Conservation (phyloP, 1,140 invertebrate genomes). For the Sitophilus oryzae region DNA sequence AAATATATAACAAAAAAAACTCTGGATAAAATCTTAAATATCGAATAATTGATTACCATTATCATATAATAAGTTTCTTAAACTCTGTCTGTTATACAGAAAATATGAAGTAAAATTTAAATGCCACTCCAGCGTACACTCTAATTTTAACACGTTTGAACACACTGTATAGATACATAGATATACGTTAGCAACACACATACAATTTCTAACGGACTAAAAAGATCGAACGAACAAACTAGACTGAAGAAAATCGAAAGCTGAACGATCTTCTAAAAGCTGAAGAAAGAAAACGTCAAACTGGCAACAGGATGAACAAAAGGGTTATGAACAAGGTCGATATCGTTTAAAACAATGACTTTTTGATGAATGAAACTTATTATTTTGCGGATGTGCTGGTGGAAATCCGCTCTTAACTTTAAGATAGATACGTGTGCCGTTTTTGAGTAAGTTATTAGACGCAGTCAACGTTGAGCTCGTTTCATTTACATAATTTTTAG, state of each 20-base stretch:
- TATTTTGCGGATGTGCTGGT: slow-evolving; percentile 7
- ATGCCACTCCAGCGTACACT: no score
- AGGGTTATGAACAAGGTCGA: slow-evolving; percentile 35
- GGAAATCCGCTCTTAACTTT: neutral
- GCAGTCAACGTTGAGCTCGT: no score
- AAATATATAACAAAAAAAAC: no score
- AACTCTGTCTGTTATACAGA: no score
- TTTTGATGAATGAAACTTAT: slow-evolving; percentile 11
- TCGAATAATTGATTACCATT: no score
- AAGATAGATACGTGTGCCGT: neutral
- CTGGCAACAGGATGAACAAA: slow-evolving; percentile 39
- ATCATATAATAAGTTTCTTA: no score
- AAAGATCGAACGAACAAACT: neutral
- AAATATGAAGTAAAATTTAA: no score
- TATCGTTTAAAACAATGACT: slow-evolving; percentile 13
- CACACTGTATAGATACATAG: neutral
- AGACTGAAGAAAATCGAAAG: slow-evolving; percentile 35
- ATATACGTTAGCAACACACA: neutral
- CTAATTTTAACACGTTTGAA: neutral
- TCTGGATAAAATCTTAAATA: no score
- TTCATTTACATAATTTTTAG: no score
- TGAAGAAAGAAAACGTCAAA: neutral
- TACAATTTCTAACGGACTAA: neutral
- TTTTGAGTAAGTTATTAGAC: neutral
- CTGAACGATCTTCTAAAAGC: slow-evolving; percentile 8